Evolutionary conservation across 2,797 vertebrate genomes (phyloP).

Genomic region (Mycteria americana): DNA sequence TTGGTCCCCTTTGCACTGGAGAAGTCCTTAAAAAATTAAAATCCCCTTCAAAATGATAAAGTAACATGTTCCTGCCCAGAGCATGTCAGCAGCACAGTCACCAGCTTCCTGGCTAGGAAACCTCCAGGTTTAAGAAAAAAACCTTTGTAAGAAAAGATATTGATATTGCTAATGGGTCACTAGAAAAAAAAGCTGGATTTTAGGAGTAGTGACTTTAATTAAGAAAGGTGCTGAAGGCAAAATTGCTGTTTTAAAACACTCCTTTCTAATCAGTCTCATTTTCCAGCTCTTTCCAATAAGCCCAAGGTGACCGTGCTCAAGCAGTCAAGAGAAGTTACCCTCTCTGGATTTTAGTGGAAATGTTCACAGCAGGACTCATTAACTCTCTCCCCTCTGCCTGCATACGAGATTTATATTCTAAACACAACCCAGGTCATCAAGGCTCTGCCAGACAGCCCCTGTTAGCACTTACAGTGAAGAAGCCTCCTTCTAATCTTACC

Average conservation of each 20-base stretch:
- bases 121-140: background rate
- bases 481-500: background rate
- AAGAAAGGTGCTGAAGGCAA: background rate
- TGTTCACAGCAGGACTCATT: background rate
- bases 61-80: rapidly evolving
- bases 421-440: background rate
- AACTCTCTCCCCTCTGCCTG: background rate
- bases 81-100: background rate
- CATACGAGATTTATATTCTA: background rate
- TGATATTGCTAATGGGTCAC: background rate
- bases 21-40: background rate
- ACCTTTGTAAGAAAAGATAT: background rate
- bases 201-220: background rate
- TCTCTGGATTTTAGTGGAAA: background rate
- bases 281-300: background rate
- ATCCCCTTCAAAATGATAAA: background rate
- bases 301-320: background rate
- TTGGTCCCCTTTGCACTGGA: background rate
- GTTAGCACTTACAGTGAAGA: rapidly evolving
- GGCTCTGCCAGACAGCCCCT: background rate
- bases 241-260: background rate
- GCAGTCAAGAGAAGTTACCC: background rate
- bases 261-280: background rate
- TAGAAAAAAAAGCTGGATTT: background rate
- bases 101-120: background rate